These are phyloP conservation scores for Tuta absoluta DNA, from an alignment of 2,888 invertebrate genomes.

Conservation along the genomic window DNA sequence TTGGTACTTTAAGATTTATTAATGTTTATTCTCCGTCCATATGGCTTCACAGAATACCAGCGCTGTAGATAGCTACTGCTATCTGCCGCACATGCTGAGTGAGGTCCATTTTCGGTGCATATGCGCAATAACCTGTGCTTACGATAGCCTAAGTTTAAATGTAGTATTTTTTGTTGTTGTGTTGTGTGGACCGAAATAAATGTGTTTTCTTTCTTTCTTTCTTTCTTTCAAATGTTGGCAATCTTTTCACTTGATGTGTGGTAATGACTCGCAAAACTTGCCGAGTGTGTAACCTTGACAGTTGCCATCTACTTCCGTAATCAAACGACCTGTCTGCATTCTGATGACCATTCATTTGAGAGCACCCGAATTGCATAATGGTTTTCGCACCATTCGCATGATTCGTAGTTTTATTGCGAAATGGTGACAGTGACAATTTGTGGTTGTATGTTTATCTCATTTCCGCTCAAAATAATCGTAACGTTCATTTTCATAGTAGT, in stretches of 20 bases:
- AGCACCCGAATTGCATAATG: background rate
- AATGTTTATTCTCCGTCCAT: too few species aligned
- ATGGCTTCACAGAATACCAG: too few species aligned
- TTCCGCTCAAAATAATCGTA: constrained; percentile 4
- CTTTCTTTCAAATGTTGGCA: too few species aligned
- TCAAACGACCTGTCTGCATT: background rate
- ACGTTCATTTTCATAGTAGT: background rate
- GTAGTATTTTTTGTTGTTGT: too few species aligned
- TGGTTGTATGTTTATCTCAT: background rate
- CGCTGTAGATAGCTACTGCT: too few species aligned
- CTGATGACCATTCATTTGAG: background rate
- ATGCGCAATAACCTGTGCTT: too few species aligned
- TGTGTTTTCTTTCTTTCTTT: too few species aligned
- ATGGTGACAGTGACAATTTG: background rate
- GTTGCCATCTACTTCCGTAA: background rate
- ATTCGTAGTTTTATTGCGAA: background rate
- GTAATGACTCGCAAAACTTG: constrained; percentile 8
- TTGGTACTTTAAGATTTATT: too few species aligned
- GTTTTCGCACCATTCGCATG: background rate
- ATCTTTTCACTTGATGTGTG: background rate
- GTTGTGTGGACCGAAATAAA: too few species aligned
- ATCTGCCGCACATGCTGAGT: too few species aligned
- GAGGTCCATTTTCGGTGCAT: too few species aligned
- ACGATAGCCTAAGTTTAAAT: too few species aligned
- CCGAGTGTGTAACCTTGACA: constrained; percentile 16